These are phyloP conservation scores for Myiotriccus ornatus DNA, from an alignment of 2,797 vertebrate species.

Conservation along the genomic window DNA sequence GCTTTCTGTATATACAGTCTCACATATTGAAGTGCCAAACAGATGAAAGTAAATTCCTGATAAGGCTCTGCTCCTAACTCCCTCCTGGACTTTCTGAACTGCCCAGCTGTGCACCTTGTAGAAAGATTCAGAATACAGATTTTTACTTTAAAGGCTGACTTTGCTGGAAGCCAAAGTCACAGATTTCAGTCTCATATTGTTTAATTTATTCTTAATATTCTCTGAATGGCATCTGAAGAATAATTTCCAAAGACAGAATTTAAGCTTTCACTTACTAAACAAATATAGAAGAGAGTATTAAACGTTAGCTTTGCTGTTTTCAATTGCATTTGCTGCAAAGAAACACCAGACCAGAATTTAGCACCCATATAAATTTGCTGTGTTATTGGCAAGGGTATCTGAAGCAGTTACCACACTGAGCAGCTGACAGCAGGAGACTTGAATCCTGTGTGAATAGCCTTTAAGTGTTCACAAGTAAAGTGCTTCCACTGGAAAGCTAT, in stretches of 20 bases:
- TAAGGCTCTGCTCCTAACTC: neutral
- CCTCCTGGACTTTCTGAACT: neutral
- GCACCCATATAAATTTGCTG: neutral
- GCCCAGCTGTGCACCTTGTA: slow-evolving; percentile 23
- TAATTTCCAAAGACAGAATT: slow-evolving; percentile 61
- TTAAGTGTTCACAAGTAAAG: neutral
- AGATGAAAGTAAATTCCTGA: slow-evolving; percentile 28
- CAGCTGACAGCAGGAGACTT: slow-evolving; percentile 1
- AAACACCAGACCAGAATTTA: neutral
- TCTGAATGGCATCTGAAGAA: slow-evolving; percentile 57
- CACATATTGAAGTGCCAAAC: slow-evolving; percentile 1
- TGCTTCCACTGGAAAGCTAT: neutral
- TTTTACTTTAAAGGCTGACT: slow-evolving; percentile 56
- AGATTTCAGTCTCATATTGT: slow-evolving; percentile 16
- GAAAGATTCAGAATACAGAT: slow-evolving; percentile 45
- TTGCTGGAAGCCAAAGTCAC: slow-evolving; percentile 55
- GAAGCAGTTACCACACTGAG: neutral
- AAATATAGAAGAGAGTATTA: slow-evolving; percentile 20
- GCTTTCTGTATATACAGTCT: slow-evolving; percentile 22
- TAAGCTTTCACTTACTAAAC: slow-evolving; percentile 46
- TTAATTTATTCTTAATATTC: slow-evolving; percentile 65
- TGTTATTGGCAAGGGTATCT: neutral
- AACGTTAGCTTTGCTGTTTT: slow-evolving; percentile 26
- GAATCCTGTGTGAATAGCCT: neutral
- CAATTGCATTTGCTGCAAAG: neutral